A percentile compares a stretch with the other conserved stretches of the same genome.
Evolutionary conservation across 64 coral and sea anemone genomes (phyloP).

Genomic region (Montipora sp.): DNA sequence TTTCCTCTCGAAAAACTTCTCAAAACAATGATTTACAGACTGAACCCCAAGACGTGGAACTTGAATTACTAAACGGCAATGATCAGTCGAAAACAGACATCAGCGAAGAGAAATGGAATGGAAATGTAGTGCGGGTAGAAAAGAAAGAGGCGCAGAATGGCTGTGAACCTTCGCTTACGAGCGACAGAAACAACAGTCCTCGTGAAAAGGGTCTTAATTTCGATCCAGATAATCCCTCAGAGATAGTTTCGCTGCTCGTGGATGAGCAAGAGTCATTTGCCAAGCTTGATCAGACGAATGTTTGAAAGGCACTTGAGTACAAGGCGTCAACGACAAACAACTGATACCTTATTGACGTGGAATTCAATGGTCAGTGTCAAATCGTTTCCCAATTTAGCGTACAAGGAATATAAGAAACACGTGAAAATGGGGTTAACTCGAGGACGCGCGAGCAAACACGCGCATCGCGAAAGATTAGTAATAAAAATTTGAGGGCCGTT

Average conservation of each 20-base stretch:
- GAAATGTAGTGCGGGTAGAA: conserved; percentile 26
- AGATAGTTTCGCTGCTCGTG: conserved; percentile 18
- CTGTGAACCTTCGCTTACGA: not conserved
- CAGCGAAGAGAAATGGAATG: conserved; percentile 27
- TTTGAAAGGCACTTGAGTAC: not conserved
- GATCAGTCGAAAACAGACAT: not conserved
- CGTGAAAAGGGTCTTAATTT: not conserved
- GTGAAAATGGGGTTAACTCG: too few relatives aligned
- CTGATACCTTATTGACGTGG: not conserved
- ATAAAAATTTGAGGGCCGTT: too few relatives aligned
- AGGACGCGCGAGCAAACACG: too few relatives aligned
- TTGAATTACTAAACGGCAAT: not conserved
- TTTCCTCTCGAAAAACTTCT: conserved; percentile 19
- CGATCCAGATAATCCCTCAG: not conserved
- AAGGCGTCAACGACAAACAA: not conserved
- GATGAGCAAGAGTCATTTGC: conserved; percentile 10
- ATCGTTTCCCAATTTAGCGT: too few relatives aligned
- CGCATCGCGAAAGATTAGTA: too few relatives aligned
- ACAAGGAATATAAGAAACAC: too few relatives aligned
- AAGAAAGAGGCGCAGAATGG: not conserved
- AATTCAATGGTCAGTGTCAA: not conserved
- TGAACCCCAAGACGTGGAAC: not conserved
- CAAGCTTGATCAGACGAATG: conserved; percentile 43
- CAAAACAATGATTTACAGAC: not conserved
- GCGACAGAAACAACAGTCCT: not conserved